Evolutionary conservation across 2,797 vertebrate genomes (phyloP).

Genomic region (Rhinichthys osculus): DNA sequence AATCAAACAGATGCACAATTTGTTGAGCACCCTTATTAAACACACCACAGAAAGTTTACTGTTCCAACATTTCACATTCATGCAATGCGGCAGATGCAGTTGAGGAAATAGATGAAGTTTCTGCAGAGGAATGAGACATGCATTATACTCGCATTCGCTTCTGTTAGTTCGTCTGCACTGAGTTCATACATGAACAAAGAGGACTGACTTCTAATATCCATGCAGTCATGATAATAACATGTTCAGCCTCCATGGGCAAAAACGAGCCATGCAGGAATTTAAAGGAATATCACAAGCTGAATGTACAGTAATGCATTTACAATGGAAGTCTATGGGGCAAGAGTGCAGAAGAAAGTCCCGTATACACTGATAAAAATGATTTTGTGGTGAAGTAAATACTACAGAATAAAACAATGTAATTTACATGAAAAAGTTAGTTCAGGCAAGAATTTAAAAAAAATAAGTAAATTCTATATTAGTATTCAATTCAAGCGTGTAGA

Average conservation of each 20-base stretch:
- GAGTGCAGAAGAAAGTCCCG: too few relatives aligned
- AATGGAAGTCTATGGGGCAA: neutral
- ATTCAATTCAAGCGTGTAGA: too few relatives aligned
- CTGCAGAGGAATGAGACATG: neutral
- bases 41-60: conserved; percentile 18
- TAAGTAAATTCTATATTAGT: too few relatives aligned
- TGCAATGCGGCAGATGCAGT: neutral
- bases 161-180: neutral
- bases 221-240: neutral
- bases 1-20: conserved; percentile 29
- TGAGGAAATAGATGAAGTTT: neutral
- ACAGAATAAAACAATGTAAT: too few relatives aligned
- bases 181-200: neutral
- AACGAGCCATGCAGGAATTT: neutral
- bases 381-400: too few relatives aligned
- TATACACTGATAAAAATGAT: too few relatives aligned
- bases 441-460: too few relatives aligned
- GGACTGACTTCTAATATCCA: neutral
- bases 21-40: neutral
- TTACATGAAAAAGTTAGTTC: too few relatives aligned
- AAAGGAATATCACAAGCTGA: neutral
- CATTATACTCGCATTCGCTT: neutral
- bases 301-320: neutral
- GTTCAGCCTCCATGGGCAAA: too few relatives aligned
- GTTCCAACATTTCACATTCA: neutral